These are phyloP conservation scores for Subacronicta megacephala DNA, from an alignment of 2,888 invertebrate species.

Conservation along the genomic window DNA sequence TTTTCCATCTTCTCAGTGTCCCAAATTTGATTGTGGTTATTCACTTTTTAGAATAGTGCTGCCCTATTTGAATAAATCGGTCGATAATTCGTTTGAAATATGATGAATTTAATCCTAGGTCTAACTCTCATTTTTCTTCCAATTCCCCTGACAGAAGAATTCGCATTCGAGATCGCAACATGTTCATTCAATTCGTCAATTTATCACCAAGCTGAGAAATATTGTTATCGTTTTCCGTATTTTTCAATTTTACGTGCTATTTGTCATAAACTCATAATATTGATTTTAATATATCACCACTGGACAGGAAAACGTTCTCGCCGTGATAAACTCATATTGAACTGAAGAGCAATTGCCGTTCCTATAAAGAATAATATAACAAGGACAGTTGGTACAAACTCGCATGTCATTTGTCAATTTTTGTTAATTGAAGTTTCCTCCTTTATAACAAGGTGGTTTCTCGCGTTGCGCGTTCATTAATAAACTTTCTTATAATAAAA, in stretches of 20 bases:
- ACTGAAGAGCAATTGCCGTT: conserved; percentile 10
- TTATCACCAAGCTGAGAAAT: conserved; percentile 8
- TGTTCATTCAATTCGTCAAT: conserved; percentile 16
- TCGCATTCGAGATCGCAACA: conserved; percentile 18
- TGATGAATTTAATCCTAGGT: conserved; percentile 27
- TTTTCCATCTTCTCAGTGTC: conserved; percentile 17
- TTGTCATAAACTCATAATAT: conserved; percentile 6
- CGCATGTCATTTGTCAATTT: conserved; percentile 4
- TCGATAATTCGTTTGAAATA: conserved; percentile 9
- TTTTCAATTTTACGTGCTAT: conserved; percentile 2
- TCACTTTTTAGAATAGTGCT: no score
- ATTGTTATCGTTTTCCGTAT: conserved; percentile 4
- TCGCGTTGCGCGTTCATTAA: not conserved
- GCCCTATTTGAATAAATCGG: not conserved
- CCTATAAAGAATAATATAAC: conserved; percentile 11
- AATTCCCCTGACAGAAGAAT: conserved; percentile 13
- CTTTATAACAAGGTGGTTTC: conserved; percentile 6
- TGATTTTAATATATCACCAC: conserved; percentile 21
- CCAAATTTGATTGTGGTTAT: conserved; percentile 9
- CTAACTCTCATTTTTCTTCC: conserved; percentile 1
- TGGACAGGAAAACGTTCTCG: conserved; percentile 6
- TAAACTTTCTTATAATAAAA: no score
- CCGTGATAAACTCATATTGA: conserved; percentile 25
- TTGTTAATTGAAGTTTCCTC: conserved; percentile 4
- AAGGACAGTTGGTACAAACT: not conserved